Conservation (phyloP, 2,113 vertebrate species). For the Caloenas nicobarica region DNA sequence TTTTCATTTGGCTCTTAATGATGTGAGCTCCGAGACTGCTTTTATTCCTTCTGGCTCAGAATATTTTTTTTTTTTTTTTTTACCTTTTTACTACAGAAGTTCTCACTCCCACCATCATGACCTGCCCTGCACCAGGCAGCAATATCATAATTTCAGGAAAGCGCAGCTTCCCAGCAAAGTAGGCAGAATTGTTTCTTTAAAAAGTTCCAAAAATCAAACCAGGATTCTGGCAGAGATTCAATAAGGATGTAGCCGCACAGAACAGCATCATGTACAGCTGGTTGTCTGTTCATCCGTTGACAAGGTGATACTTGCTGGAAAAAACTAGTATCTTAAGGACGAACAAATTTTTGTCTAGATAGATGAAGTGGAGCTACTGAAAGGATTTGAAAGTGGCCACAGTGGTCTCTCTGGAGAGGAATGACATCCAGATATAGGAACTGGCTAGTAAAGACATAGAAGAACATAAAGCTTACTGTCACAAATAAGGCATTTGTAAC, state of each 20-base stretch:
- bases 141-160: background rate
- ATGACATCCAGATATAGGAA: background rate
- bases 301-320: background rate
- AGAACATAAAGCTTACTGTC: background rate
- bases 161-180: background rate
- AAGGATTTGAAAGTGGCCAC: background rate
- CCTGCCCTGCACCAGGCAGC: background rate
- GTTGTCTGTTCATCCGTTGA: background rate
- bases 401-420: background rate
- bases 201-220: background rate
- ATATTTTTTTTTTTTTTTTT: background rate
- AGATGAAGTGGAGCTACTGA: background rate
- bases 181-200: background rate
- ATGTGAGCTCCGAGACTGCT: background rate
- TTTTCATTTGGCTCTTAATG: background rate
- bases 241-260: background rate
- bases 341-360: background rate
- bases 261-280: rapidly evolving
- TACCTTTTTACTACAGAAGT: background rate
- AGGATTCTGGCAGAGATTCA: background rate
- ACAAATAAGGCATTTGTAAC: background rate
- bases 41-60: background rate
- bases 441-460: background rate
- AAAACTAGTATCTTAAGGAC: background rate
- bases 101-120: background rate